A percentile compares a stretch with the other conserved stretches of the same genome.
Evolutionary conservation across 2,888 invertebrate genomes (phyloP).

Genomic region (Troides oblongomaculatus): DNA sequence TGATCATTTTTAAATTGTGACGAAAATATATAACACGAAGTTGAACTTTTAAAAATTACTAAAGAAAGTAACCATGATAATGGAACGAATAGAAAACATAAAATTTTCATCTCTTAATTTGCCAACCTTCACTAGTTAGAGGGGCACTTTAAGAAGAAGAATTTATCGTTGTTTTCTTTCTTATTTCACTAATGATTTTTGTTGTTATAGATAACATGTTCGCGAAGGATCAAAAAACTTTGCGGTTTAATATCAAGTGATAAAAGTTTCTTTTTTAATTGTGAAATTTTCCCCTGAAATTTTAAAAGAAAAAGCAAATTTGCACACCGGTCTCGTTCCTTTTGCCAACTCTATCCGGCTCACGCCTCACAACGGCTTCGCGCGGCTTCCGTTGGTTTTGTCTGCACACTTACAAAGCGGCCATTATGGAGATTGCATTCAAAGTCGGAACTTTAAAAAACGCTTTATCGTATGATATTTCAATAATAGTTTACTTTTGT

Average conservation of each 20-base stretch:
- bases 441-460: constrained; percentile 14
- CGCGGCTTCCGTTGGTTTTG: constrained; percentile 18
- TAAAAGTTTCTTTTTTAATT: neutral
- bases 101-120: too few relatives aligned
- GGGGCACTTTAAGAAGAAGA: too few relatives aligned
- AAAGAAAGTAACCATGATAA: too few relatives aligned
- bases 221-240: neutral
- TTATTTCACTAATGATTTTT: neutral
- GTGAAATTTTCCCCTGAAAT: neutral
- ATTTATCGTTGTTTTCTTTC: too few relatives aligned
- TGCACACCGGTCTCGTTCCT: constrained; percentile 5
- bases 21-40: too few relatives aligned
- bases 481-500: neutral
- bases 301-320: constrained; percentile 6
- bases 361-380: constrained; percentile 10
- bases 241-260: neutral
- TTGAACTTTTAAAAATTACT: too few relatives aligned
- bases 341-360: constrained; percentile 6
- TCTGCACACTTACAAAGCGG: constrained; percentile 20
- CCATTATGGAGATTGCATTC: constrained; percentile 23
- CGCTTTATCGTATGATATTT: constrained; percentile 1
- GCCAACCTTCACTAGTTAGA: too few relatives aligned
- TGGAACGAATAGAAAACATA: too few relatives aligned
- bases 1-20: too few relatives aligned
- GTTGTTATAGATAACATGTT: neutral